phyloP scores from a whole-genome alignment of 2,888 invertebrate genomes.

The Rhorus exstirpatorius region DNA sequence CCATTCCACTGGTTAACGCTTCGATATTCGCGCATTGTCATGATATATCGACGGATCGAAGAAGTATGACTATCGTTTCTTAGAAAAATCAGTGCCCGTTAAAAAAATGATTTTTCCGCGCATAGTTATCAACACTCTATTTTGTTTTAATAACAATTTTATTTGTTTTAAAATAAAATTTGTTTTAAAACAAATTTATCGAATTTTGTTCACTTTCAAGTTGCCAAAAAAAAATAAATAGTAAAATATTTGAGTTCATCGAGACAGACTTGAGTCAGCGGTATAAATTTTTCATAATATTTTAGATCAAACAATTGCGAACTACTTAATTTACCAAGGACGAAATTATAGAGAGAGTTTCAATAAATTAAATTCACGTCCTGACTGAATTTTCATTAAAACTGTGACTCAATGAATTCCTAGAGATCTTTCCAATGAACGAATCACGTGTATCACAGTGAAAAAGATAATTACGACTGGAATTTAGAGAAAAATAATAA shows the following conservation, averaged over 20 bases:
- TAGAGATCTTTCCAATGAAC: background rate
- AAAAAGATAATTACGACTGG: background rate
- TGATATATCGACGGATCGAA: slow-evolving; percentile 21
- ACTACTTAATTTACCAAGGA: too few relatives aligned
- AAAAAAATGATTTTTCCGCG: background rate
- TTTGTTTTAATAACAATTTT: too few relatives aligned
- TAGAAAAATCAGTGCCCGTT: background rate
- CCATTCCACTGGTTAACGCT: slow-evolving; percentile 9
- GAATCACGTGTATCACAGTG: background rate
- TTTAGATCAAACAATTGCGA: background rate
- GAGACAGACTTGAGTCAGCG: background rate
- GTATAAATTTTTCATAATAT: background rate
- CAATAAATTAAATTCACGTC: background rate
- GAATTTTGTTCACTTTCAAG: too few relatives aligned
- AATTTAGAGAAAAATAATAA: too few relatives aligned
- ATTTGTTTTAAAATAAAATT: too few relatives aligned
- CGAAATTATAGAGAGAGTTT: background rate
- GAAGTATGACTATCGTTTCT: background rate
- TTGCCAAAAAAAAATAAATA: too few relatives aligned
- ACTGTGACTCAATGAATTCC: background rate
- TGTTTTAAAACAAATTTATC: too few relatives aligned
- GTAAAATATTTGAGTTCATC: too few relatives aligned
- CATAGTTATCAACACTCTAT: too few relatives aligned
- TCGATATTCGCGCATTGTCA: background rate
- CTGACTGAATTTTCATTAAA: background rate